Evolutionary conservation across 2,888 invertebrate genomes (phyloP), one percentile per base, ranked within the genome.

Genomic region (Aphodius sticticus): DNA sequence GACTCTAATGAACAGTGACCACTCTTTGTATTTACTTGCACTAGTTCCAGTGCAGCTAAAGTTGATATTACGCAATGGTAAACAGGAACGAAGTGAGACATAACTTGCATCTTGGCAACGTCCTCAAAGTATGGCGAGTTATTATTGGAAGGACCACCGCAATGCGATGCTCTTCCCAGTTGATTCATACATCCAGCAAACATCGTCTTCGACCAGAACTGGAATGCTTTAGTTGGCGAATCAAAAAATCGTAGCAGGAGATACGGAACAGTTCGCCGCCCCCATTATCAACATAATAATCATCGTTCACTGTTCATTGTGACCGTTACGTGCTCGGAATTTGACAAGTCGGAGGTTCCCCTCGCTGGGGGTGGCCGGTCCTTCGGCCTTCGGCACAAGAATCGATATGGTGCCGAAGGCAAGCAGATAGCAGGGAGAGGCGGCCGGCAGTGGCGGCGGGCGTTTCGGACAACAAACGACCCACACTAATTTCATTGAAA

Each of bases 401-500:
- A 70, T 36, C 15, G 70, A 15, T 36, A 77, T 36, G 71, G 16
- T n/a, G 75, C 7, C 75, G 69, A 72, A 38, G 78, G 70, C 16
- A 16, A 38, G 74, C 74, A 75, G 78, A 37, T 74, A 14, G 16
- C 26, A 14, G 75, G 74, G 35, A 78, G 74, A 53, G 78, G 72
- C 74, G 15, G 78, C 37, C 53, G 37, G 72, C 75, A 74, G 69
- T 74, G 70, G 70, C 70, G 70, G 53, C 53, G 70, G 70, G 16
- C 72, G 74, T 72, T 78, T 74, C 74, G 74, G 75, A 78, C 80
- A 75, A 80, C 77, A 81, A 82, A 81, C 80, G 81, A 82, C 79
- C 82, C 80, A 81, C 79, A 81, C 82, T 82, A 83, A 83, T 84
- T 83, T 83, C 81, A 83, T 83, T 70, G 70, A 70, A 70, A 70